A percentile compares a stretch with the other conserved stretches of the same genome.
Conservation (phyloP, 2,797 vertebrate species). For the Acanthurus leucopareius region DNA sequence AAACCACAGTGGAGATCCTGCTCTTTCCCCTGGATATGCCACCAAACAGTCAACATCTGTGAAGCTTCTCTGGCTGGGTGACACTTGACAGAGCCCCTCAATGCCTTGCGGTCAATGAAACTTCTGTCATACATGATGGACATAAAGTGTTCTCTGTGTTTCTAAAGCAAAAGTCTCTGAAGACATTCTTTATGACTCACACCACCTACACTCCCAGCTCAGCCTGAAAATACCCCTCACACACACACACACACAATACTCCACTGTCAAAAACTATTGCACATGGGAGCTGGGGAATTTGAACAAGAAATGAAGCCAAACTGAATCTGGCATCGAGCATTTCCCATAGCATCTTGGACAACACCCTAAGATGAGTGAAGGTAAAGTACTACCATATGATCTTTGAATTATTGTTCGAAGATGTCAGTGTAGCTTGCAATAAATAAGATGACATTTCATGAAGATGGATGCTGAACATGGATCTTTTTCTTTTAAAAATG, state of each 20-base stretch:
- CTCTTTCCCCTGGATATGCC: constrained; percentile 59
- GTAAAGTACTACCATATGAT: constrained; percentile 39
- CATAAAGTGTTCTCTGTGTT: constrained; percentile 76
- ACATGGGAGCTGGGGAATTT: constrained; percentile 59
- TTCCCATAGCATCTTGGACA: constrained; percentile 62
- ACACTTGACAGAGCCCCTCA: constrained; percentile 53
- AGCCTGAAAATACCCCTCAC: constrained; percentile 63
- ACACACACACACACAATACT: constrained; percentile 65
- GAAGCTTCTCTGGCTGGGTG: constrained; percentile 33
- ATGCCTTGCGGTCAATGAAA: constrained; percentile 49
- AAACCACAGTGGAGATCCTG: constrained; percentile 33
- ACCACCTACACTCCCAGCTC: constrained; percentile 78
- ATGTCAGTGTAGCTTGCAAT: constrained; percentile 14
- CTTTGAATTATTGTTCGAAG: constrained; percentile 35
- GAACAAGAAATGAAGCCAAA: constrained; percentile 62
- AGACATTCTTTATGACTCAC: constrained; percentile 78
- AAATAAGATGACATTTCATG: not conserved
- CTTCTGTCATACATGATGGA: constrained; percentile 62
- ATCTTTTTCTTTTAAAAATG: not conserved
- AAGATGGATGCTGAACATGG: constrained; percentile 2
- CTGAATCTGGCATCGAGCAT: constrained; percentile 52
- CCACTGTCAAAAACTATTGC: constrained; percentile 67
- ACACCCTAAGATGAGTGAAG: constrained; percentile 67
- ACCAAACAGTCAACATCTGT: constrained; percentile 55
- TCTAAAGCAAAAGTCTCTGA: constrained; percentile 65